A percentile compares a stretch with the other conserved stretches of the same genome.
Evolutionary conservation across 2,888 invertebrate species (phyloP).

Genomic region (Phyto melanocephala): DNA sequence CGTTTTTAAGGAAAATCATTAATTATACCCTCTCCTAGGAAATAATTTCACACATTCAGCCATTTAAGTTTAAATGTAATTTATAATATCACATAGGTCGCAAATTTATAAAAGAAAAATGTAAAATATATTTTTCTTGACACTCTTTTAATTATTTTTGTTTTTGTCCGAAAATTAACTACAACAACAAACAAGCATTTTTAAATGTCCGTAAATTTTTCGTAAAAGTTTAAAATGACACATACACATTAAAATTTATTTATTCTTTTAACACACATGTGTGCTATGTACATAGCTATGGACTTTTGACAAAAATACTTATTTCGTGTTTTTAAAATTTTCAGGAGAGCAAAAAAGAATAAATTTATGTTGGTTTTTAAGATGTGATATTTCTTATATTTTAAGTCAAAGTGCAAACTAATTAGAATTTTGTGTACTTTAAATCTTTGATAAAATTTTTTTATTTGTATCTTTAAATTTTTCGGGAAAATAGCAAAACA

Average conservation of each 20-base stretch:
- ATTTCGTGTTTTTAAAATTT: too few species aligned
- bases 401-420: too few species aligned
- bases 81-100: constrained; percentile 43
- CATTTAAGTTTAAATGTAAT: background rate
- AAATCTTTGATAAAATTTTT: too few species aligned
- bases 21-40: background rate
- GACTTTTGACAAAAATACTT: too few species aligned
- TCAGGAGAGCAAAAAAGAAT: too few species aligned
- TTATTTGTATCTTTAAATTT: too few species aligned
- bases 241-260: constrained; percentile 28
- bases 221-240: constrained; percentile 1
- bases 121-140: background rate
- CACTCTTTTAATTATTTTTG: background rate
- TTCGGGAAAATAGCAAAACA: too few species aligned
- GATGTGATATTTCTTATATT: too few species aligned
- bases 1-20: constrained; percentile 56
- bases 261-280: constrained; percentile 21
- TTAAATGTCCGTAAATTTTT: constrained; percentile 30
- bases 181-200: constrained; percentile 26
- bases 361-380: too few species aligned
- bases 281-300: constrained; percentile 20
- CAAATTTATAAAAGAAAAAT: constrained; percentile 36
- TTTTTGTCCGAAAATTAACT: constrained; percentile 26
- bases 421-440: too few species aligned
- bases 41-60: background rate